Evolutionary conservation across 2,888 invertebrate species (phyloP).

Genomic region (Pherbina coryleti): DNA sequence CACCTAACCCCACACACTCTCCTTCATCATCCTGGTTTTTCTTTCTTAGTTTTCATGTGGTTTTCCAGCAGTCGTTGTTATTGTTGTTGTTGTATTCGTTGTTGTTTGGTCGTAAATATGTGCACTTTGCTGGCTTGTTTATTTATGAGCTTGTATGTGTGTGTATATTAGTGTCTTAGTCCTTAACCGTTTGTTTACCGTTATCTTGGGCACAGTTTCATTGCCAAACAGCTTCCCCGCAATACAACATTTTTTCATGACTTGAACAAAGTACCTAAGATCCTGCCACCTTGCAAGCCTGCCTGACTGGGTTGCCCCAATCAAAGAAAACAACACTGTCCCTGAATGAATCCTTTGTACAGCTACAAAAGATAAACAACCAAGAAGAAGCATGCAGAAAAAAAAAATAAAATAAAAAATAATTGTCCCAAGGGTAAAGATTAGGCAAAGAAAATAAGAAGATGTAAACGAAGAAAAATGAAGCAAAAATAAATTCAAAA

Average conservation of each 20-base stretch:
- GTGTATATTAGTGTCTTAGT: conserved; percentile 51
- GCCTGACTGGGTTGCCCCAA: not conserved
- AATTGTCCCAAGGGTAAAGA: conserved; percentile 65
- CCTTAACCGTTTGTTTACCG: conserved; percentile 45
- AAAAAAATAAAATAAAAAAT: conserved; percentile 54
- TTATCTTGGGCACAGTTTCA: conserved; percentile 63
- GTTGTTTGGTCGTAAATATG: not conserved
- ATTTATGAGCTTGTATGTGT: conserved; percentile 7
- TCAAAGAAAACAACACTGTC: conserved; percentile 38
- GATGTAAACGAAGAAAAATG: conserved; percentile 31
- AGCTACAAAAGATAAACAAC: conserved; percentile 55
- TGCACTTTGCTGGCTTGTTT: conserved; percentile 18
- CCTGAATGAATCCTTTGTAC: conserved; percentile 60
- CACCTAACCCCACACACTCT: not conserved
- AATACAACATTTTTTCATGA: not conserved
- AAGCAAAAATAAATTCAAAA: conserved; percentile 38
- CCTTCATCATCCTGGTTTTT: not conserved
- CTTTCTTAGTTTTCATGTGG: not conserved
- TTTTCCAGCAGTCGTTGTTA: not conserved
- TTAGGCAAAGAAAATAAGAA: conserved; percentile 56
- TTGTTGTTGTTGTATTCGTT: not conserved
- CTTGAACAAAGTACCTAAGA: not conserved
- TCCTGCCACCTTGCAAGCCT: not conserved
- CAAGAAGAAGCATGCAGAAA: conserved; percentile 24
- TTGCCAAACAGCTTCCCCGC: conserved; percentile 53